Base-by-base conservation (phyloP, 2,113 vertebrate species). In the Apaloderma vittatum region DNA sequence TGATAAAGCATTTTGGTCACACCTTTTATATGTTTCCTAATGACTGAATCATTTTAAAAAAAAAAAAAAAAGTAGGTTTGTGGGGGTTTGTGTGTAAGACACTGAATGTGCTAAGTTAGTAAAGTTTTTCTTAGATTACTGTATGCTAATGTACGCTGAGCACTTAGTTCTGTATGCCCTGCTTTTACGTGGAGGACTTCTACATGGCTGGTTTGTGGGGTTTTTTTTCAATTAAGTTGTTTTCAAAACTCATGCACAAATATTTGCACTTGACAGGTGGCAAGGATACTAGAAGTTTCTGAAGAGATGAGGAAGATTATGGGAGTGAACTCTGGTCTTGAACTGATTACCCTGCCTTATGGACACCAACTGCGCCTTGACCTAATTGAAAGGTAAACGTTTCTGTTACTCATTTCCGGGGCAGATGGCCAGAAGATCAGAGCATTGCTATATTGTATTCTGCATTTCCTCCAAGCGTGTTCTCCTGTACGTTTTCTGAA, bases 321-420 rank as follows among this genome's bases (percentile, higher is more conserved):
- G 99, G 99, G 99, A 40, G 99, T 99, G 96, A 98, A 96, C 90
- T 99, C 99, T 0, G 99, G 99, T 34, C 98, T 99, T 94, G 99
- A 99, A 94, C 97, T 99, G 91, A 98, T 99, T 84, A 99, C 99
- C 18, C 94, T 99, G 96, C 99, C 99, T 3, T 99, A 99, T 0
- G 99, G 99, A 58, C 98, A 97, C 72, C 99, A 99, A 94, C 98
- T 99, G 95, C 98, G 99, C 82, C 98, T 99, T 84, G 99, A 99
- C 97, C 98, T 99, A 61, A 99, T 99, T 78, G 99, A 99, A 97
- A 99, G 99, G 99, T 99, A 98, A 98, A 91, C 49, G 12, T 70
- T 46, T 34, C 81, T 14, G 13, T 37, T 81, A 37, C 46, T 87
- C 52, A 2, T 20, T 57, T 49, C 80, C 52, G 43, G 40, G 68